These are phyloP conservation scores for Goniozus legneri DNA, from an alignment of 1,140 invertebrate genomes.

Conservation along the genomic window DNA sequence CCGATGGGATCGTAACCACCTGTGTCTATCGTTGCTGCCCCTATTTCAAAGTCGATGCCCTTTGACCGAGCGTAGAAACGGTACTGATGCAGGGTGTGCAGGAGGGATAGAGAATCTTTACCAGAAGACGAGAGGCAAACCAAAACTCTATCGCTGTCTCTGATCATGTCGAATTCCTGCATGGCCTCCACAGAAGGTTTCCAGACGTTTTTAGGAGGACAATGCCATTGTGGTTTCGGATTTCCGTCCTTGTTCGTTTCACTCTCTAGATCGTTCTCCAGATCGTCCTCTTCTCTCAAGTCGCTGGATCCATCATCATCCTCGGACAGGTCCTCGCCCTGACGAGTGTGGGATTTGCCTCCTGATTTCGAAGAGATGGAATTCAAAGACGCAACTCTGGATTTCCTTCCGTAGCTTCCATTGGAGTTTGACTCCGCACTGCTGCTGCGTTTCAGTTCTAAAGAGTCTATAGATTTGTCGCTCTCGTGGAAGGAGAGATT, in stretches of 20 bases:
- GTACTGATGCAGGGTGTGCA: constrained; percentile 83
- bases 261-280: constrained; percentile 10
- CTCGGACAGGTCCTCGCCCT: constrained; percentile 43
- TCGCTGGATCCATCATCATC: constrained; percentile 39
- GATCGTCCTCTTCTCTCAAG: constrained; percentile 27
- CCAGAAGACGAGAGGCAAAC: constrained; percentile 79
- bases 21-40: constrained; percentile 72
- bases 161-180: constrained; percentile 81
- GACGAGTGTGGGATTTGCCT: constrained; percentile 24
- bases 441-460: constrained; percentile 44
- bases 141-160: constrained; percentile 76
- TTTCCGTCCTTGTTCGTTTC: constrained; percentile 7
- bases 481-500: constrained; percentile 70
- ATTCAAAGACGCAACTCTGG: constrained; percentile 16
- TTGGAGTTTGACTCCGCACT: constrained; percentile 45
- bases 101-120: constrained; percentile 74
- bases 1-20: constrained; percentile 63
- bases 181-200: constrained; percentile 78
- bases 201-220: constrained; percentile 77
- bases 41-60: constrained; percentile 73
- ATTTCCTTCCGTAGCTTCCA: constrained; percentile 27
- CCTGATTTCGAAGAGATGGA: constrained; percentile 9
- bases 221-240: constrained; percentile 61
- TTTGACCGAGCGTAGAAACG: constrained; percentile 73
- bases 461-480: constrained; percentile 51